Evolutionary conservation across 2,113 vertebrate genomes (phyloP).

Genomic region (Cryptomyrus ogoouensis): DNA sequence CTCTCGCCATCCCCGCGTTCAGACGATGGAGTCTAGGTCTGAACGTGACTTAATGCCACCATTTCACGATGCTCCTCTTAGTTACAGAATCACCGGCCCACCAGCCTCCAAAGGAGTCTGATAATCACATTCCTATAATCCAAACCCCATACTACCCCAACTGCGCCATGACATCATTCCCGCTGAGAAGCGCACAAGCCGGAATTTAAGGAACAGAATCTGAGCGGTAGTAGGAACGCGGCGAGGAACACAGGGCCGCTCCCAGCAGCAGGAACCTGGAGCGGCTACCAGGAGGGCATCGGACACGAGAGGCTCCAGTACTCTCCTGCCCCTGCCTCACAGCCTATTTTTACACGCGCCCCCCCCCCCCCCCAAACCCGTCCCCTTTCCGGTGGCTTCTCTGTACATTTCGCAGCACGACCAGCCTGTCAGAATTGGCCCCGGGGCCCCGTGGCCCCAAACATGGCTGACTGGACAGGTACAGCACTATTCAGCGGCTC

Average conservation of each 20-base stretch:
- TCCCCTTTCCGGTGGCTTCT: not conserved
- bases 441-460: not conserved
- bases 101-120: not conserved
- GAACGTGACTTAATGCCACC: not conserved
- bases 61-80: not conserved
- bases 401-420: not conserved
- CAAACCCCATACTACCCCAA: not conserved
- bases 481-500: not conserved
- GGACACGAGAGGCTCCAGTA: not conserved
- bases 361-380: not conserved
- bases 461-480: not conserved
- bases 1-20: not conserved
- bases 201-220: not conserved
- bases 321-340: not conserved
- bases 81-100: not conserved
- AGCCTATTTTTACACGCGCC: not conserved
- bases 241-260: not conserved
- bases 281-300: not conserved
- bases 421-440: not conserved
- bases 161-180: not conserved
- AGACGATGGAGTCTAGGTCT: not conserved
- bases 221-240: not conserved
- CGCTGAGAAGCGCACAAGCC: not conserved
- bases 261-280: not conserved
- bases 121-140: not conserved